Evolutionary conservation across 2,113 vertebrate genomes (phyloP), one percentile per base, ranked within the genome.

Genomic region (Psittacula cyanocephala): DNA sequence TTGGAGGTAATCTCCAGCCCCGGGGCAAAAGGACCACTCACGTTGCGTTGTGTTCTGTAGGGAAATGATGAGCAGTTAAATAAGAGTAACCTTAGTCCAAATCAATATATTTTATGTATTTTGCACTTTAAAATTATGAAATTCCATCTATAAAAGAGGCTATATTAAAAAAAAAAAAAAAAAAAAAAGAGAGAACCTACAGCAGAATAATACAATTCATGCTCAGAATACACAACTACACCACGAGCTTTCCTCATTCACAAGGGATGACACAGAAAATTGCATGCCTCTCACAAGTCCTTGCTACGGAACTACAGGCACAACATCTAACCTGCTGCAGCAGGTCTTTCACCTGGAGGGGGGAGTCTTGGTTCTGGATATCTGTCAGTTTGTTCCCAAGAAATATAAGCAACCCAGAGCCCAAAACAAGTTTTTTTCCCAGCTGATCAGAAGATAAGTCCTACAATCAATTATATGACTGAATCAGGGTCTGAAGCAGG

Each of bases 21-120:
- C 0, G 99, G 99, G 87, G 99, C 98, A 91, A 99, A 99, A 74
- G 99, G 99, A n/a, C 99, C 98, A 4, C 98, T 98, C 92, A 99
- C 85, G 67, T 84, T 98, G 44, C 99, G 98, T 92, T 99, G 99
- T 17, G 99, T 98, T 98, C 99, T 99, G 94, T 9, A 95, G 87
- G 95, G 28, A 97, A 91, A 95, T 8, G 4, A 75, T 15, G 22
- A 83, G 77, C 81, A 82, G 91, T 96, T 93, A 97, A 97, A 35
- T 35, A 16, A 67, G 70, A 79, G 77, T 41, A 63, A 67, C 28
- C 85, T 87, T 25, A 52, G 10, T 4, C 74, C 37, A 90, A 52
- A 86, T 6, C 16, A 33, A 43, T 3, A 0, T 17, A 18, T 24
- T 89, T n/a, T 59, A 39, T 3, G 0, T 15, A 13, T 20, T 89